Percentiles rank a stretch among this genome's conserved stretches.
Evolutionary conservation across 2,888 invertebrate species (phyloP).

Genomic region (Cheilosia vernalis): DNA sequence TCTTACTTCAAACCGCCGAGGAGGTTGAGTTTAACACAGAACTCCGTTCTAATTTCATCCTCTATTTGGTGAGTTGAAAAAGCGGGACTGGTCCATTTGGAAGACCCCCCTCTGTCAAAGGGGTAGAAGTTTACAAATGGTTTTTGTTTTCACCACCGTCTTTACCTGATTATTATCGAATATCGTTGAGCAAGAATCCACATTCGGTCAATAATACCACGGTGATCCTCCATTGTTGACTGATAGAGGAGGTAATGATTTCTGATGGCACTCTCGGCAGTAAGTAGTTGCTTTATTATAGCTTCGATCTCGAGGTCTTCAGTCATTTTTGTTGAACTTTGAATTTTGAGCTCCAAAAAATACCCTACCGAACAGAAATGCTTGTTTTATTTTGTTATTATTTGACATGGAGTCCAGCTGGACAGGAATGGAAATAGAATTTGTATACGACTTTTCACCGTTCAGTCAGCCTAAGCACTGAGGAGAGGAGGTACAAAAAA

Average conservation of each 20-base stretch:
- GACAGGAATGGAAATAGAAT: too few species aligned
- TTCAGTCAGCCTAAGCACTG: too few species aligned
- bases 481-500: too few species aligned
- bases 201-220: constrained; percentile 23
- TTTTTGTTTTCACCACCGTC: not conserved
- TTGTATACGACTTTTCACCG: too few species aligned
- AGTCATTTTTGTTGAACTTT: too few species aligned
- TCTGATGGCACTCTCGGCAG: constrained; percentile 1
- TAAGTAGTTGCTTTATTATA: not conserved
- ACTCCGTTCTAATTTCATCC: constrained; percentile 39
- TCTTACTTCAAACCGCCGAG: constrained; percentile 48
- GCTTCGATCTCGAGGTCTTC: not conserved
- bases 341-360: too few species aligned
- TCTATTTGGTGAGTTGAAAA: constrained; percentile 12
- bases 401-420: too few species aligned
- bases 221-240: constrained; percentile 23
- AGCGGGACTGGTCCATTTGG: not conserved
- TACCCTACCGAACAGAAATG: too few species aligned
- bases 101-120: constrained; percentile 8
- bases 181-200: constrained; percentile 46
- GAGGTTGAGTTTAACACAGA: not conserved
- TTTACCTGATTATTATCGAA: constrained; percentile 32
- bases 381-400: too few species aligned
- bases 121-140: not conserved
- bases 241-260: constrained; percentile 3